Evolutionary conservation across 1,140 invertebrate species (phyloP).

Genomic region (Papilio machaon): DNA sequence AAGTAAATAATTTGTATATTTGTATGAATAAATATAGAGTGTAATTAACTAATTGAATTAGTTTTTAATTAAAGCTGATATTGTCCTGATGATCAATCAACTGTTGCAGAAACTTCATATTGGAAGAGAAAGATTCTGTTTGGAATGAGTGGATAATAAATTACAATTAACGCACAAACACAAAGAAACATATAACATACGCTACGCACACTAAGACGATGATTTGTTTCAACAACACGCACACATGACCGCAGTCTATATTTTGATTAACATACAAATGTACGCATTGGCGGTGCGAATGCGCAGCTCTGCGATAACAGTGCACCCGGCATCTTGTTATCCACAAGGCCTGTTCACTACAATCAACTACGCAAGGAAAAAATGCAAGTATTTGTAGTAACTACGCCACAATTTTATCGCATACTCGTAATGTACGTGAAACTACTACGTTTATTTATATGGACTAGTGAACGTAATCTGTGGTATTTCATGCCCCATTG

Average conservation of each 20-base stretch:
- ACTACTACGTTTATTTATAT: not conserved
- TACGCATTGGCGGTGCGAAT: slow-evolving; percentile 19
- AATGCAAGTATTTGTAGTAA: slow-evolving; percentile 3
- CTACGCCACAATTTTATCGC: slow-evolving; percentile 1
- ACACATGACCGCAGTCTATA: not conserved
- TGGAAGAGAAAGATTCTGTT: not conserved
- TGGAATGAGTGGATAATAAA: not conserved
- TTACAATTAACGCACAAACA: not conserved
- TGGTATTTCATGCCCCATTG: not conserved
- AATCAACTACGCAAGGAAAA: slow-evolving; percentile 2
- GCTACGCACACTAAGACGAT: not conserved
- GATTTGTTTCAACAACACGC: not conserved
- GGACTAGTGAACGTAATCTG: not conserved
- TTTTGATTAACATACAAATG: slow-evolving; percentile 13
- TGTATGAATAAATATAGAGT: too few relatives aligned
- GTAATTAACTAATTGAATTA: too few relatives aligned
- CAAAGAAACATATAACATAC: not conserved
- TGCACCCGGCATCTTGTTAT: not conserved
- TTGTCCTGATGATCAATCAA: not conserved
- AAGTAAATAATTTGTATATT: too few relatives aligned
- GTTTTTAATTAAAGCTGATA: not conserved
- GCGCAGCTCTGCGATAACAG: slow-evolving; percentile 7
- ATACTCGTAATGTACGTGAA: not conserved
- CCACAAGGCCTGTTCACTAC: slow-evolving; percentile 6
- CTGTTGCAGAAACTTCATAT: not conserved